Percentiles rank a stretch among this genome's conserved stretches.
Conservation (phyloP, 2,888 invertebrate genomes). For the Drosophila peninsularis region DNA sequence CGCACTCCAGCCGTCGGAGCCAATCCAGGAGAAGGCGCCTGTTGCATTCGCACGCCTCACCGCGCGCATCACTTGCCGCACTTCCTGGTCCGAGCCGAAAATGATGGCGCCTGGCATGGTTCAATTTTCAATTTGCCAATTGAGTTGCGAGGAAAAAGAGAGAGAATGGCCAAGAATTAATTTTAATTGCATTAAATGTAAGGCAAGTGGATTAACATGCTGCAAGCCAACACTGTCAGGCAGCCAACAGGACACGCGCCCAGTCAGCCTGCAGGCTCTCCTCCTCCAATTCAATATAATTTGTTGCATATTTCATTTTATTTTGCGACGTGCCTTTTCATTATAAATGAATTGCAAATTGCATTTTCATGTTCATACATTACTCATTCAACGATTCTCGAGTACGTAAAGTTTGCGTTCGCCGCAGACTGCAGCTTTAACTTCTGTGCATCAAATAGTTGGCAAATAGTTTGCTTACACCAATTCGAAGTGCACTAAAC, state of each 20-base stretch:
- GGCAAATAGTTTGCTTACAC: background rate
- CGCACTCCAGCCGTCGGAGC: conserved; percentile 98
- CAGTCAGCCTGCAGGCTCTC: background rate
- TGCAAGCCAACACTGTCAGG: background rate
- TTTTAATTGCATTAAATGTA: conserved; percentile 50
- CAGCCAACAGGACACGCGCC: background rate
- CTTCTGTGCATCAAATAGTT: background rate
- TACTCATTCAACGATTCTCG: background rate
- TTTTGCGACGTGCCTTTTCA: background rate
- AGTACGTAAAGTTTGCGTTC: too few species aligned
- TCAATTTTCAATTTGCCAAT: background rate
- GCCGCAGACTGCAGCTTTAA: background rate
- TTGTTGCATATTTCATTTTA: conserved; percentile 8
- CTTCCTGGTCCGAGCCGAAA: conserved; percentile 98
- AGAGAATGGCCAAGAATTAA: conserved; percentile 29
- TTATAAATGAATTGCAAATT: conserved; percentile 24
- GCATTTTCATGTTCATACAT: conserved; percentile 9
- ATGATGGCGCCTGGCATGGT: conserved; percentile 92
- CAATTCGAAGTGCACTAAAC: background rate
- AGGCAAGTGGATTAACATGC: conserved; percentile 19
- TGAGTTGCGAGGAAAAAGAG: background rate
- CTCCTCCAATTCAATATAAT: conserved; percentile 2
- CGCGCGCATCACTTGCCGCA: conserved; percentile 97
- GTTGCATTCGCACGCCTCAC: conserved; percentile 94
- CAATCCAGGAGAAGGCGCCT: conserved; percentile 96